phyloP scores from a whole-genome alignment of 2,888 invertebrate genomes.

The Xanthia togata region DNA sequence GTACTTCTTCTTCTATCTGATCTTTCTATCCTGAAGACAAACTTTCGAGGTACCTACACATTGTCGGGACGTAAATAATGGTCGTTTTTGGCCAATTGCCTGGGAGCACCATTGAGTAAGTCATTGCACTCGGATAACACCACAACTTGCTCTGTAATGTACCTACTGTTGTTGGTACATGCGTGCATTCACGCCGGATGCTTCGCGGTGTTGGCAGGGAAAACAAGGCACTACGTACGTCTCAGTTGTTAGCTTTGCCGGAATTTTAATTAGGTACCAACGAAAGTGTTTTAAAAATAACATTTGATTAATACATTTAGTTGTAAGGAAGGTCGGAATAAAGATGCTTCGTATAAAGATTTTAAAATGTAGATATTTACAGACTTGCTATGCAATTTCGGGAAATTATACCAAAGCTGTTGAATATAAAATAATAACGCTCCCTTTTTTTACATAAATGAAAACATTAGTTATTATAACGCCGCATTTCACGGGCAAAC shows the following conservation, averaged over 20 bases:
- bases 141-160: slow-evolving; percentile 36
- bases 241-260: slow-evolving; percentile 2
- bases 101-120: slow-evolving; percentile 44
- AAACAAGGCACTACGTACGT: slow-evolving; percentile 36
- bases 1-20: background rate
- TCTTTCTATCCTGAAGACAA: background rate
- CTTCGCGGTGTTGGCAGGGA: slow-evolving; percentile 50
- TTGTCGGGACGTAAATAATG: slow-evolving; percentile 39
- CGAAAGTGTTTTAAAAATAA: slow-evolving; percentile 1
- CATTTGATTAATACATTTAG: too few relatives aligned
- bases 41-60: slow-evolving; percentile 1
- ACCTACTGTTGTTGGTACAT: slow-evolving; percentile 16
- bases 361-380: background rate
- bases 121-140: slow-evolving; percentile 55
- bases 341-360: background rate
- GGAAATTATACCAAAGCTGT: background rate
- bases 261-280: slow-evolving; percentile 32
- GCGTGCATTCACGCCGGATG: slow-evolving; percentile 29
- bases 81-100: slow-evolving; percentile 52
- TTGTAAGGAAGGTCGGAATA: slow-evolving; percentile 10
- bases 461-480: background rate
- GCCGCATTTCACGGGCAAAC: background rate
- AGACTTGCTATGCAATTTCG: background rate
- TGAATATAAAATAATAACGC: background rate
- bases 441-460: background rate